A percentile compares a stretch with the other conserved stretches of the same genome.
phyloP scores from a whole-genome alignment of 2,113 vertebrate genomes.

The Corythornis vintsioides region DNA sequence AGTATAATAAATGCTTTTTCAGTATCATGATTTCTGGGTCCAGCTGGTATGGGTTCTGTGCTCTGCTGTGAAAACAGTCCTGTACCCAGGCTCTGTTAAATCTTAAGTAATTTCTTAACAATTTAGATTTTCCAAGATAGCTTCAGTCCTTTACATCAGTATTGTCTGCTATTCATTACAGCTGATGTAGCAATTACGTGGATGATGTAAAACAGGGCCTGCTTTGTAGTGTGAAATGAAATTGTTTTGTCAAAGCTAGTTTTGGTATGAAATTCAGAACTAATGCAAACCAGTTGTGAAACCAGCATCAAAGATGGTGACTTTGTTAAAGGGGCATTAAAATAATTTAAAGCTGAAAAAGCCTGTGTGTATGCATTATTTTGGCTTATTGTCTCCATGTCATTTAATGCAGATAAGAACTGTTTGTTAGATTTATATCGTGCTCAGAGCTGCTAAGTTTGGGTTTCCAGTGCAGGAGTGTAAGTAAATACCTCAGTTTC shows the following conservation, averaged over 20 bases:
- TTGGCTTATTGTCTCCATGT: not conserved
- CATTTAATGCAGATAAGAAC: not conserved
- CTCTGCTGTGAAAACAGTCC: not conserved
- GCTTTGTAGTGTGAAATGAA: not conserved
- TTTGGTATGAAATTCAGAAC: slow-evolving; percentile 22
- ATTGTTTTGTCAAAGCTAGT: not conserved
- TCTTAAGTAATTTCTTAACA: not conserved
- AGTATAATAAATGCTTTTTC: not conserved
- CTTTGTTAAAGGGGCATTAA: not conserved
- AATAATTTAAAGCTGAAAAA: not conserved
- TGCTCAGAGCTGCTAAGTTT: not conserved
- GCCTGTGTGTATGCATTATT: not conserved
- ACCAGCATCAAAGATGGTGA: not conserved
- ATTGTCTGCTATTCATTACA: not conserved
- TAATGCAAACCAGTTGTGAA: slow-evolving; percentile 35
- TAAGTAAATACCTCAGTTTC: slow-evolving; percentile 31
- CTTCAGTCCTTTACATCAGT: not conserved
- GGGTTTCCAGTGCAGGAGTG: slow-evolving; percentile 10
- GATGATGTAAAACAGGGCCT: not conserved
- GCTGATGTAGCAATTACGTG: not conserved
- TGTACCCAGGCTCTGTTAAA: not conserved
- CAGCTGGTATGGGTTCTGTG: not conserved
- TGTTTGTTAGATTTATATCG: not conserved
- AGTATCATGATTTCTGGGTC: not conserved
- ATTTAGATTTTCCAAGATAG: not conserved